These are phyloP conservation scores for Drosophila punjabiensis DNA, from an alignment of 1,140 invertebrate genomes.

Conservation along the genomic window DNA sequence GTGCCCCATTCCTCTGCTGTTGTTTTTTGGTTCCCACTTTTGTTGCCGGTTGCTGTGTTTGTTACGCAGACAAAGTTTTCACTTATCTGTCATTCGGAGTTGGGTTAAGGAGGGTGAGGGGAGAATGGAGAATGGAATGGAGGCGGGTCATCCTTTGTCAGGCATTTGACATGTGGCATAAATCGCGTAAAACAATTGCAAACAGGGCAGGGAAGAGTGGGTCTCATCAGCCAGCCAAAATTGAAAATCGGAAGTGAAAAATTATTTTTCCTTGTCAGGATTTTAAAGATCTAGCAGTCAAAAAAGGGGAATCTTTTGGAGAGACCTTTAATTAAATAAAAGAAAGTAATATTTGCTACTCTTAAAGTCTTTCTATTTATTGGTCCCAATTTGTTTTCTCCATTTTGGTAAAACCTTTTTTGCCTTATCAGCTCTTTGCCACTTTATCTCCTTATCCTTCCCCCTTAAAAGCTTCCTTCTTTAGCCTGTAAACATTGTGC, in stretches of 20 bases:
- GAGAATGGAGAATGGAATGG: background rate
- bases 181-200: slow-evolving; percentile 73
- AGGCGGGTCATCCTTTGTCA: slow-evolving; percentile 68
- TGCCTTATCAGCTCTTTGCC: slow-evolving; percentile 22
- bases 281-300: background rate
- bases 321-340: background rate
- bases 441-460: slow-evolving; percentile 8
- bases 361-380: background rate
- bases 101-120: slow-evolving; percentile 26
- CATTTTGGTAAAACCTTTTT: slow-evolving; percentile 3
- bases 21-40: slow-evolving; percentile 16
- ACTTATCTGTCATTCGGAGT: slow-evolving; percentile 69
- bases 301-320: background rate
- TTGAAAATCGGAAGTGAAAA: slow-evolving; percentile 40
- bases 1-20: background rate
- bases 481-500: slow-evolving; percentile 43
- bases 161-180: slow-evolving; percentile 78
- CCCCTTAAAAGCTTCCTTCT: background rate
- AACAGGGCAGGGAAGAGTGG: slow-evolving; percentile 18
- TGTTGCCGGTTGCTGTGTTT: slow-evolving; percentile 49
- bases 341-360: background rate
- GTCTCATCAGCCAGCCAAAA: slow-evolving; percentile 21
- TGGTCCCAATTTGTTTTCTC: slow-evolving; percentile 6
- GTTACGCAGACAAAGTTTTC: slow-evolving; percentile 63
- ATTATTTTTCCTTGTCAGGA: slow-evolving; percentile 43